A percentile compares a stretch with the other conserved stretches of the same genome.
These are phyloP conservation scores for Ptilorrhoa leucosticta DNA, from an alignment of 2,113 vertebrate species.

Conservation along the genomic window DNA sequence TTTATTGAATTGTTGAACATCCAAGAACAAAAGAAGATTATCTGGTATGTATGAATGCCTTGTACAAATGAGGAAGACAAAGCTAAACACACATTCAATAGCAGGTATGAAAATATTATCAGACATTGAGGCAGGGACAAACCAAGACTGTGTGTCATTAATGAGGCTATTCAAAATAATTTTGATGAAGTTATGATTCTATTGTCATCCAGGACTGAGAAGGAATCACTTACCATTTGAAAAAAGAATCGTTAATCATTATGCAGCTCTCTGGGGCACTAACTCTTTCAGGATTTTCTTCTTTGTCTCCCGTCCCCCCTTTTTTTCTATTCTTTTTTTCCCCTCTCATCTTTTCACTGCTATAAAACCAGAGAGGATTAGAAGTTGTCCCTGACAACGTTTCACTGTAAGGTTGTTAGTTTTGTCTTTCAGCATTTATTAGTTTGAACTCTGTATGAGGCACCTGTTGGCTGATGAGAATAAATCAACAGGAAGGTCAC, in stretches of 20 bases:
- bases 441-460: background rate
- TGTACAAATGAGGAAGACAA: background rate
- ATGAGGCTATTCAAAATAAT: background rate
- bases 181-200: background rate
- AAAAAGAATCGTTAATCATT: background rate
- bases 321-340: background rate
- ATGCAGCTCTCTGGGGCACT: background rate
- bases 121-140: background rate
- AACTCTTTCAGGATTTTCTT: constrained; percentile 4
- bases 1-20: background rate
- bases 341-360: background rate
- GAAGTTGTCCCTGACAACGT: background rate
- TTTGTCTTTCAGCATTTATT: constrained; percentile 19
- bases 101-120: background rate
- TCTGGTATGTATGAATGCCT: background rate
- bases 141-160: background rate
- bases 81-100: background rate
- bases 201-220: background rate
- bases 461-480: background rate
- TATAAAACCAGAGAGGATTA: background rate
- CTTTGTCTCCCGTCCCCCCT: background rate
- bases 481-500: constrained; percentile 10
- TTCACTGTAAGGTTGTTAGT: background rate
- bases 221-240: background rate
- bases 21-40: background rate